Conservation (phyloP, 2,888 invertebrate species). For the Harmothoe impar region DNA sequence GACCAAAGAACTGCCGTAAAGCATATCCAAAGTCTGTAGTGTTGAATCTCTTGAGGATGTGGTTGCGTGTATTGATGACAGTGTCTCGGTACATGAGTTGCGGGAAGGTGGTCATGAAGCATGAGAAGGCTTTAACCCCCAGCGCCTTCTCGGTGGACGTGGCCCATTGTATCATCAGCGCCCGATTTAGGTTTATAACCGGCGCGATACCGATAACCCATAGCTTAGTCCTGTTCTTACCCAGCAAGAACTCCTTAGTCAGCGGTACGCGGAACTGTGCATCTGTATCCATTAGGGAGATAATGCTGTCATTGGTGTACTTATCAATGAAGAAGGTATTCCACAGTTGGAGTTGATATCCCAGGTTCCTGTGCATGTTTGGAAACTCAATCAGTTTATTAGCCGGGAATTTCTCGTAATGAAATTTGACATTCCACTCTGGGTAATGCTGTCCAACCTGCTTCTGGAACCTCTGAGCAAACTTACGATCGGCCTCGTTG, state of each 20-base stretch:
- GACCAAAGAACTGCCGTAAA: neutral
- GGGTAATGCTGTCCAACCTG: neutral
- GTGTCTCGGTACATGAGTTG: neutral
- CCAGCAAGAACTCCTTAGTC: neutral
- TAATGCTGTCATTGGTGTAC: neutral
- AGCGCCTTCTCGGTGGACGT: neutral
- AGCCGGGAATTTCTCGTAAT: neutral
- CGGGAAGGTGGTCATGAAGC: conserved; percentile 1
- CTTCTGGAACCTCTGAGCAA: neutral
- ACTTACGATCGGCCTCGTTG: neutral
- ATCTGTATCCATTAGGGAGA: neutral
- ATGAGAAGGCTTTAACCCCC: neutral
- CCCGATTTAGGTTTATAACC: neutral
- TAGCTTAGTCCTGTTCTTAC: neutral
- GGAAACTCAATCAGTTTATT: too few species aligned
- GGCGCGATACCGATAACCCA: neutral
- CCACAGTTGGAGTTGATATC: neutral
- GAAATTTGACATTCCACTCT: neutral
- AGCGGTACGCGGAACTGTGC: neutral
- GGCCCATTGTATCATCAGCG: neutral
- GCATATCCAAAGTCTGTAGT: neutral
- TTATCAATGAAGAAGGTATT: neutral
- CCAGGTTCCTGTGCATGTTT: neutral
- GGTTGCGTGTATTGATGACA: neutral
- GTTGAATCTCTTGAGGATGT: neutral